Conservation (phyloP, 2,888 invertebrate genomes). For the Drosophila anomalata region DNA sequence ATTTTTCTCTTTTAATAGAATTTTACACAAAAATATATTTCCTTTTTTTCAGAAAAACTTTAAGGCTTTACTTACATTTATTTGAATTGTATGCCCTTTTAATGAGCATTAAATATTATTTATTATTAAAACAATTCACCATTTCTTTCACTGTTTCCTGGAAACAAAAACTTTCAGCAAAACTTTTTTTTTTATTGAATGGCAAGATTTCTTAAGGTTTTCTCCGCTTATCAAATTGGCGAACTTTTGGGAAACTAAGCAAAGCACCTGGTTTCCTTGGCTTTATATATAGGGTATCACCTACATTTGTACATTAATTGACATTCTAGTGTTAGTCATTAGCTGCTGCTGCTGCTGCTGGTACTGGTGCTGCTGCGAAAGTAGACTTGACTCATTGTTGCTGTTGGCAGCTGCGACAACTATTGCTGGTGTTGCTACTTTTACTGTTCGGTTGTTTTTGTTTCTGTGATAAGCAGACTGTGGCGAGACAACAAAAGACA, state of each 20-base stretch:
- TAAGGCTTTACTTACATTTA: too few relatives aligned
- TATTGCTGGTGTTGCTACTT: slow-evolving; percentile 18
- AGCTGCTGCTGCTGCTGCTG: slow-evolving; percentile 19
- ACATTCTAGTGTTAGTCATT: slow-evolving; percentile 42
- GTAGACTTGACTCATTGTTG: slow-evolving; percentile 35
- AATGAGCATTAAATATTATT: not conserved
- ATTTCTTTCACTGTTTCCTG: not conserved
- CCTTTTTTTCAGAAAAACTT: too few relatives aligned
- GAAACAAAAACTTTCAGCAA: not conserved
- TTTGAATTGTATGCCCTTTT: too few relatives aligned
- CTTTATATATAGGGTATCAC: slow-evolving; percentile 28
- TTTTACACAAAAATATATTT: too few relatives aligned
- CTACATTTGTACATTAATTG: slow-evolving; percentile 22
- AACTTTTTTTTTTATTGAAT: not conserved
- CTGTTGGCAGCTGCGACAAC: slow-evolving; percentile 33
- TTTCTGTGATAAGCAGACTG: slow-evolving; percentile 75
- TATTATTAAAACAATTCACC: not conserved
- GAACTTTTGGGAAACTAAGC: slow-evolving; percentile 23
- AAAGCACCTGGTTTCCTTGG: slow-evolving; percentile 11
- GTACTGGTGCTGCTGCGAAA: slow-evolving; percentile 19
- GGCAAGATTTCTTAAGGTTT: too few relatives aligned
- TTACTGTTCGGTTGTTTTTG: slow-evolving; percentile 34
- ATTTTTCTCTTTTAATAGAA: too few relatives aligned
- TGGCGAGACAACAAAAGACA: slow-evolving; percentile 78
- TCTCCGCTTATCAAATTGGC: slow-evolving; percentile 20